phyloP scores from a whole-genome alignment of 2,113 vertebrate species.

The Orthonyx spaldingii region DNA sequence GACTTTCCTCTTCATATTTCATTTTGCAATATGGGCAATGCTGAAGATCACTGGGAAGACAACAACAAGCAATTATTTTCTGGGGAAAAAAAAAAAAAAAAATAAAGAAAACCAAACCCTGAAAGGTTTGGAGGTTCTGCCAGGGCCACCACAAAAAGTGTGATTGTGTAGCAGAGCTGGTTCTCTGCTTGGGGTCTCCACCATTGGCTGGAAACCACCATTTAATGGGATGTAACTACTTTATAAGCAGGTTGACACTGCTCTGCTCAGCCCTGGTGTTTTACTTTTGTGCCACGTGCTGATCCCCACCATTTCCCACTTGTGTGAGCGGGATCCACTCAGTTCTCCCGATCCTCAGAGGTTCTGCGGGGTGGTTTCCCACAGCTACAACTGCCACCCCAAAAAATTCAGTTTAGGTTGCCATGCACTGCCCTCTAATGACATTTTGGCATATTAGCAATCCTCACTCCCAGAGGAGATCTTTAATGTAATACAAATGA shows the following conservation, averaged over 20 bases:
- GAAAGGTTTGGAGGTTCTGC: neutral
- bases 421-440: constrained; percentile 22
- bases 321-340: neutral
- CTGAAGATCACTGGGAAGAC: neutral
- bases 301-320: neutral
- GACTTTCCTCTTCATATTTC: neutral
- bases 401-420: neutral
- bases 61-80: neutral
- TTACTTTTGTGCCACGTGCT: neutral
- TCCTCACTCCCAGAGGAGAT: neutral
- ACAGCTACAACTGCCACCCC: neutral
- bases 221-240: neutral
- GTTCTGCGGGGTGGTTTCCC: neutral
- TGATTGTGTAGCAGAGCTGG: accelerated
- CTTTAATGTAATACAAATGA: neutral
- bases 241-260: neutral
- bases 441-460: neutral
- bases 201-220: neutral
- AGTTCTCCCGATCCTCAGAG: neutral
- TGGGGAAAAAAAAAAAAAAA: accelerated
- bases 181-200: neutral
- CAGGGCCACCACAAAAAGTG: neutral
- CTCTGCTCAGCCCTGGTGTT: neutral
- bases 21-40: neutral
- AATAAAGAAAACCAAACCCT: neutral